Base-by-base conservation (phyloP, 2,888 invertebrate species). In the Sturmia bella region DNA sequence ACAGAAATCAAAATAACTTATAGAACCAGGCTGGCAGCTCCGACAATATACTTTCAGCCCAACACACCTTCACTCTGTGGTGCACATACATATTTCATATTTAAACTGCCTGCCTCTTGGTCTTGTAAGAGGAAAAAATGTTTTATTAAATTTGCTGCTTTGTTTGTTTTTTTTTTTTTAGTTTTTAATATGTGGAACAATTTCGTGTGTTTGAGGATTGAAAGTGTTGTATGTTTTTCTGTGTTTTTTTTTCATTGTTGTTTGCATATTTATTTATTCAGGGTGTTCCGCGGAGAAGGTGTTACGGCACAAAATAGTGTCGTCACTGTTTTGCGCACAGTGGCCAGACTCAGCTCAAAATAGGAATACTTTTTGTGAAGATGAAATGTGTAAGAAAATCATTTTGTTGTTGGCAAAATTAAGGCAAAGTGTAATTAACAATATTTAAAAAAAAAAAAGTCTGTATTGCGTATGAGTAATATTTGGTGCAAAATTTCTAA, bases 161-260 rank as follows among this genome's bases (percentile, higher is more conserved):
- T n/a, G n/a, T 39, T 11, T 41, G 4, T 21, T 61, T 19, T 43
- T 27, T 27, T 39, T 75, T 48, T 64, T 4, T 17, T 43, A 52
- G 68, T 69, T 54, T 39, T 1, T 32, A 61, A 61, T 69, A 69
- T 69, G 66, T 80, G 72, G 63, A 70, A 72, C 80, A 80, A 80
- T 75, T 80, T 48, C 54, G 37, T 76, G 50, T 41, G 19, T 48
- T 56, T 54, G 39, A 37, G 61, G 24, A 54, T 59, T 61, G 63
- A 70, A 63, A 61, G 54, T 69, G 48, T 37, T 41, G 27, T 24
- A 64, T 57, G 57, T 68, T 32, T 50, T 3, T 32, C 54, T 32
- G 50, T 61, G n/a, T 52, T 75, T 4, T 48, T 27, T 17, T 19
- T 12, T 69, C 2, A 2, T n/a, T 54, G 54, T 45, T 63, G 2